phyloP scores from a whole-genome alignment of 2,113 vertebrate species.

The Entomyzon cyanotis region DNA sequence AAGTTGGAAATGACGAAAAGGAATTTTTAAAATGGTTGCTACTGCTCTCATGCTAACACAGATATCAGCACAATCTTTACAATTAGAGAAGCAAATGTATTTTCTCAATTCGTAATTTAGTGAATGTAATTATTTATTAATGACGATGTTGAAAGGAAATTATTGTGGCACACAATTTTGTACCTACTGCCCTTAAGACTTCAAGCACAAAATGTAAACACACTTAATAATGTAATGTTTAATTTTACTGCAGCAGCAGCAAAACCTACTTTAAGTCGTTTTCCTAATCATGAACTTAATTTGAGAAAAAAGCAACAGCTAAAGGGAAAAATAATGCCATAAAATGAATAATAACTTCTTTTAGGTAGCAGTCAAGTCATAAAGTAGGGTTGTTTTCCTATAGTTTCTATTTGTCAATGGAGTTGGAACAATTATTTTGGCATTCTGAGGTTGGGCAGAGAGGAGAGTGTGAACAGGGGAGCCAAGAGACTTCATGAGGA shows the following conservation, averaged over 20 bases:
- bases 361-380: background rate
- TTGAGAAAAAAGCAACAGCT: background rate
- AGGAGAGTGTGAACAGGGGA: background rate
- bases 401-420: background rate
- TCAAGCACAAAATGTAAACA: slow-evolving; percentile 18
- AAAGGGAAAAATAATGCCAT: background rate
- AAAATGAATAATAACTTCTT: background rate
- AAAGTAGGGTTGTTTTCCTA: background rate
- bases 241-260: background rate
- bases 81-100: background rate
- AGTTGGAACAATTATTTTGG: background rate
- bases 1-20: background rate
- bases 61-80: background rate
- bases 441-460: background rate
- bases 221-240: background rate
- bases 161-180: background rate
- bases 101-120: background rate
- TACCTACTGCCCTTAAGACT: slow-evolving; percentile 5
- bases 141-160: background rate
- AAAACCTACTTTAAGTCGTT: background rate
- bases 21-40: background rate
- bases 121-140: slow-evolving; percentile 13
- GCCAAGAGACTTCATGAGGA: background rate
- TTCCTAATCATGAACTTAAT: background rate
- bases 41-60: background rate